phyloP scores from a whole-genome alignment of 2,888 invertebrate genomes.

The Spialia ferax region DNA sequence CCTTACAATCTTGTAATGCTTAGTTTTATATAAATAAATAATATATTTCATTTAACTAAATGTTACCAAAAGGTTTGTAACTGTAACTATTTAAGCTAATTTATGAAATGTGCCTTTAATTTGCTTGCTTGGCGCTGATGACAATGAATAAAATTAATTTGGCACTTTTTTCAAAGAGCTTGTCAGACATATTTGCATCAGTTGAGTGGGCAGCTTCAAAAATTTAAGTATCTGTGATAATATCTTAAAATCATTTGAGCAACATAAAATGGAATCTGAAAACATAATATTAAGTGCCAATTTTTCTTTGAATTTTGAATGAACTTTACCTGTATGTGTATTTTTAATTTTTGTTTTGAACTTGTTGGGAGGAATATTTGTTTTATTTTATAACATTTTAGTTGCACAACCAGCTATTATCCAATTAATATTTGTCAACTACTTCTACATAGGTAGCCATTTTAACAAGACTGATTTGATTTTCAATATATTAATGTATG shows the following conservation, averaged over 20 bases:
- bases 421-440: slow-evolving; percentile 68
- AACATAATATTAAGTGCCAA: slow-evolving; percentile 73
- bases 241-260: slow-evolving; percentile 50
- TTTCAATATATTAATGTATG: slow-evolving; percentile 80
- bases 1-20: slow-evolving; percentile 25
- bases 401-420: slow-evolving; percentile 66
- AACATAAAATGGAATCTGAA: slow-evolving; percentile 48
- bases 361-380: slow-evolving; percentile 63
- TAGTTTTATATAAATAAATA: slow-evolving; percentile 36
- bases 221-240: slow-evolving; percentile 74
- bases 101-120: slow-evolving; percentile 60
- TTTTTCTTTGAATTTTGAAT: slow-evolving; percentile 64
- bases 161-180: slow-evolving; percentile 19
- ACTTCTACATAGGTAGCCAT: slow-evolving; percentile 77
- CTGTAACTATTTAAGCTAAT: slow-evolving; percentile 44
- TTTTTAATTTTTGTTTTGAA: slow-evolving; percentile 66
- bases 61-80: slow-evolving; percentile 66
- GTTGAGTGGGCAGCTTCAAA: slow-evolving; percentile 53
- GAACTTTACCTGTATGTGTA: slow-evolving; percentile 62
- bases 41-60: slow-evolving; percentile 47
- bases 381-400: slow-evolving; percentile 61
- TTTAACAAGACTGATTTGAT: slow-evolving; percentile 87
- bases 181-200: slow-evolving; percentile 15
- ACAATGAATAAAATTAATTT: slow-evolving; percentile 7
- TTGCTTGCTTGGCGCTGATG: slow-evolving; percentile 21